These are phyloP conservation scores for Venusia cambrica DNA, from an alignment of 2,888 invertebrate genomes.

Conservation along the genomic window DNA sequence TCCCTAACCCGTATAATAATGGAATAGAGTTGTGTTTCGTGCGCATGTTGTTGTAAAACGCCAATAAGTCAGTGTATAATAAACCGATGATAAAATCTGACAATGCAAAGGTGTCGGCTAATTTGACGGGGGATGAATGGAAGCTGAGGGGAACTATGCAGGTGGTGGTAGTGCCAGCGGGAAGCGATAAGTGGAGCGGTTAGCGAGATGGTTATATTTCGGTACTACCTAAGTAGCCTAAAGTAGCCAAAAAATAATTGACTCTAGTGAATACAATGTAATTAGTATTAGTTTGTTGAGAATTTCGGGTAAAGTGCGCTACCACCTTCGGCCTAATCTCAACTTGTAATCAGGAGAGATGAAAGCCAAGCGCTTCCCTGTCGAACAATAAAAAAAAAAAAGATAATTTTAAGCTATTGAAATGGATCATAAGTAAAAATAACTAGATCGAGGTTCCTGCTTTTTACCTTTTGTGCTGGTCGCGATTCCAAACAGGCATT, in stretches of 20 bases:
- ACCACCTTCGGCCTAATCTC: no score
- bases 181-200: conserved; percentile 10
- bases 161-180: conserved; percentile 34
- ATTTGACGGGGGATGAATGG: conserved; percentile 64
- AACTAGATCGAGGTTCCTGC: no score
- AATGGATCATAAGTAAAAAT: no score
- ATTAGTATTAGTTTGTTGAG: no score
- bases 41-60: conserved; percentile 26
- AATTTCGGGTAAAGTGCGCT: no score
- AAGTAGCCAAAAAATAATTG: background rate
- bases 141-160: conserved; percentile 33
- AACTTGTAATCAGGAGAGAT: no score
- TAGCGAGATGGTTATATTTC: conserved; percentile 21
- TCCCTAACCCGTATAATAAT: conserved; percentile 18
- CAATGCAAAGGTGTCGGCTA: conserved; percentile 67
- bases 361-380: no score
- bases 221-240: no score
- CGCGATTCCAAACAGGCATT: no score
- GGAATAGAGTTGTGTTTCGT: conserved; percentile 30
- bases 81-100: conserved; percentile 56
- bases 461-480: no score
- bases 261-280: background rate
- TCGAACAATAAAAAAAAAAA: no score
- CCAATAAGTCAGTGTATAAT: conserved; percentile 42
- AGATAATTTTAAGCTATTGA: no score